Conservation (phyloP, 30 jellyfish, hydroid and myxozoan species). For the Clytia hemisphaerica region DNA sequence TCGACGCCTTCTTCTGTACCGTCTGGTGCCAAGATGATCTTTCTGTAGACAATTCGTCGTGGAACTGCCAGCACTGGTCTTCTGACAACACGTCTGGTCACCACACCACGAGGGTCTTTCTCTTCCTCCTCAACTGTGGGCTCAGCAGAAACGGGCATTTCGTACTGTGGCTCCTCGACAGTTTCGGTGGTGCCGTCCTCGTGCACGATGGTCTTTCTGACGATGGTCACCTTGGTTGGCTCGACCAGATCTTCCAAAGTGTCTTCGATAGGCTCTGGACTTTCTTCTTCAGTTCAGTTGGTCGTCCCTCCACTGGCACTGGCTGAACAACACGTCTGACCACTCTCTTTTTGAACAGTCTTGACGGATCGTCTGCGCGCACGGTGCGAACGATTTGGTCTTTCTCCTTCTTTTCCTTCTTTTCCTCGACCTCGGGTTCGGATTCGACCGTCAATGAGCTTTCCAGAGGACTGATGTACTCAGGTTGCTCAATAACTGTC, state of each 20-base stretch:
- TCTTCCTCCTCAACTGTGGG: constrained; percentile 44
- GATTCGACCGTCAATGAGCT: constrained; percentile 39
- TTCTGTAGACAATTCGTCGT: constrained; percentile 40
- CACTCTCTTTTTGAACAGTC: neutral
- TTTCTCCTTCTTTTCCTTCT: constrained; percentile 37
- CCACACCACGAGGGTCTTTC: constrained; percentile 43
- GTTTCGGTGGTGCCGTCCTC: constrained; percentile 40
- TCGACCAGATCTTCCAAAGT: constrained; percentile 37
- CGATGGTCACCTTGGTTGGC: constrained; percentile 40
- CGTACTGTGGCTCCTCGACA: constrained; percentile 63
- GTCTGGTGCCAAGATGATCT: constrained; percentile 35
- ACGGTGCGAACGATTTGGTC: constrained; percentile 33
- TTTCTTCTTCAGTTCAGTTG: neutral
- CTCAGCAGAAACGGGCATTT: constrained; percentile 36
- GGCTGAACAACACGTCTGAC: constrained; percentile 7
- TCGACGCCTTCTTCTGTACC: constrained; percentile 30
- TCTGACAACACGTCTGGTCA: constrained; percentile 13
- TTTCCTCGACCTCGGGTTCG: constrained; percentile 47
- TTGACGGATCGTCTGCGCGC: no score
- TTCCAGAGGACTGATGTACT: constrained; percentile 45
- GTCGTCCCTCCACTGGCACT: constrained; percentile 33
- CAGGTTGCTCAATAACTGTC: constrained; percentile 46
- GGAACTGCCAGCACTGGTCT: constrained; percentile 54
- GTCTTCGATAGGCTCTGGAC: constrained; percentile 28
- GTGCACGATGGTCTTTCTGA: constrained; percentile 21